Conservation (phyloP, 2,888 invertebrate genomes). For the Fragum sueziense region DNA sequence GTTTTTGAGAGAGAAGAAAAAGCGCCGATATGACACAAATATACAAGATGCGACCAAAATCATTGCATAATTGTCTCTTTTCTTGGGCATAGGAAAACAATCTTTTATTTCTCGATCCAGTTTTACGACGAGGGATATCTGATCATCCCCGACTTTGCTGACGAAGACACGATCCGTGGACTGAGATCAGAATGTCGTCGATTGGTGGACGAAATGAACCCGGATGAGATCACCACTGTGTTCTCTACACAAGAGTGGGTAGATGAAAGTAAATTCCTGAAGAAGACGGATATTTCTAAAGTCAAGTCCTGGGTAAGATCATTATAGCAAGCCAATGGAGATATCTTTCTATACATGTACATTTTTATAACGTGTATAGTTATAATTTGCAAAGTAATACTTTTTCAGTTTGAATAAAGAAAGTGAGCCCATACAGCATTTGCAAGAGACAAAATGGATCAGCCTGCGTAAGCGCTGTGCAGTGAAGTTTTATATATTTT, state of each 20-base stretch:
- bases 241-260: slow-evolving; percentile 84
- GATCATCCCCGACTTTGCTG: slow-evolving; percentile 91
- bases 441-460: too few relatives aligned
- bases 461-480: too few relatives aligned
- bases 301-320: slow-evolving; percentile 2
- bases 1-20: too few relatives aligned
- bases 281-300: slow-evolving; percentile 10
- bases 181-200: slow-evolving; percentile 88
- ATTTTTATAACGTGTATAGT: too few relatives aligned
- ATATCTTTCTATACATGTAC: too few relatives aligned
- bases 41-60: neutral
- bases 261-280: slow-evolving; percentile 1
- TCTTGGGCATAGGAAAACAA: neutral
- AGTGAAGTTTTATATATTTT: too few relatives aligned
- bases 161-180: slow-evolving; percentile 89
- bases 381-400: too few relatives aligned
- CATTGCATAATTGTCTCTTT: neutral
- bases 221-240: slow-evolving; percentile 84
- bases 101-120: slow-evolving; percentile 54
- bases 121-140: slow-evolving; percentile 89
- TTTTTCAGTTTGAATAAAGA: too few relatives aligned
- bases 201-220: slow-evolving; percentile 88
- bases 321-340: too few relatives aligned
- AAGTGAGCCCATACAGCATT: too few relatives aligned
- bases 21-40: neutral